These are phyloP conservation scores for Coelopa frigida DNA, from an alignment of 1,140 invertebrate genomes.

Conservation along the genomic window DNA sequence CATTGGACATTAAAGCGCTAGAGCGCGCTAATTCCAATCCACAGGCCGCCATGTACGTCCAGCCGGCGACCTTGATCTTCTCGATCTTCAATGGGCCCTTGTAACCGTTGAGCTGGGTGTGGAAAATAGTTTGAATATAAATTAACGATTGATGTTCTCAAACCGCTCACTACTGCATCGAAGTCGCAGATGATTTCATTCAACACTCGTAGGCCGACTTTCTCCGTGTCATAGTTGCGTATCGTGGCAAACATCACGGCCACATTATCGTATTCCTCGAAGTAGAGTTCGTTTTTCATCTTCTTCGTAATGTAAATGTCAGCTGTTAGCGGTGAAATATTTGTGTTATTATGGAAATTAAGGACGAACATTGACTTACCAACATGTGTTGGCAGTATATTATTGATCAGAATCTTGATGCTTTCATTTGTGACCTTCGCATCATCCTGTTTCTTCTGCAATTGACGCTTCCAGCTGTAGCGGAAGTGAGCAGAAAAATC, in stretches of 20 bases:
- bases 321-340: too few relatives aligned
- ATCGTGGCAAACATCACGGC: constrained; percentile 90
- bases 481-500: too few relatives aligned
- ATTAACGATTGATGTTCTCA: background rate
- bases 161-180: constrained; percentile 53
- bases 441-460: constrained; percentile 74
- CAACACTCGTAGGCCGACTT: constrained; percentile 67
- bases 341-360: too few relatives aligned
- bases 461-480: constrained; percentile 75
- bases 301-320: constrained; percentile 68
- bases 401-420: constrained; percentile 74
- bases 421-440: constrained; percentile 68
- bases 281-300: constrained; percentile 69
- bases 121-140: background rate
- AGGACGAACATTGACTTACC: constrained; percentile 51
- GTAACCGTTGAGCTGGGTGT: constrained; percentile 17
- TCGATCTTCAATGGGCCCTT: constrained; percentile 52
- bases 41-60: constrained; percentile 91
- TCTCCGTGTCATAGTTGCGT: constrained; percentile 62
- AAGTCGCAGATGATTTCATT: constrained; percentile 89
- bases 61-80: constrained; percentile 89
- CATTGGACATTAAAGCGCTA: constrained; percentile 49
- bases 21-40: constrained; percentile 67
- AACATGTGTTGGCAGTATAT: constrained; percentile 79
- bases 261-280: constrained; percentile 75